A percentile compares a stretch with the other conserved stretches of the same genome.
Conservation (phyloP, 2,797 vertebrate genomes). For the Falco biarmicus region DNA sequence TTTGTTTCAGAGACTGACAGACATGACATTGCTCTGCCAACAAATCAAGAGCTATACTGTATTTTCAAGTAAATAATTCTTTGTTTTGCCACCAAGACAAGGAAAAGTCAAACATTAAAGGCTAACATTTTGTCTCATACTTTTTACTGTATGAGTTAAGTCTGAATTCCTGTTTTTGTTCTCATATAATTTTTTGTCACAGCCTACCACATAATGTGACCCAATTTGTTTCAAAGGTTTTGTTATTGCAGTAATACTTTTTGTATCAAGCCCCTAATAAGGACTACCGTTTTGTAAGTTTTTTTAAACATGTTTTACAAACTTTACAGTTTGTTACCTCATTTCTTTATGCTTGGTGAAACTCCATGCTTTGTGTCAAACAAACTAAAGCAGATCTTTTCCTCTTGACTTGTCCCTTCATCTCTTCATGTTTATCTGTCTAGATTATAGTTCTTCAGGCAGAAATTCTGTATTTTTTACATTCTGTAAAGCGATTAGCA, state of each 20-base stretch:
- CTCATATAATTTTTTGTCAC: neutral
- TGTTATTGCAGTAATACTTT: neutral
- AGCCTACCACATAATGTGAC: fast-evolving
- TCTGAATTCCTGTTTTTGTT: neutral
- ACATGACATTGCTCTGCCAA: neutral
- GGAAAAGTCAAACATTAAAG: neutral
- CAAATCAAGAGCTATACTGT: neutral
- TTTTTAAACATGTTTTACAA: neutral
- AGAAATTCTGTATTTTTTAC: neutral
- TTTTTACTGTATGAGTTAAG: neutral
- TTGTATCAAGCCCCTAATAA: neutral
- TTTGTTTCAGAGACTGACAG: neutral
- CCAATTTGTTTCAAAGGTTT: neutral
- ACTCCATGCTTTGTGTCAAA: neutral
- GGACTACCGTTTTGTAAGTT: neutral
- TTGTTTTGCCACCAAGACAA: neutral
- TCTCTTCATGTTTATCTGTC: neutral
- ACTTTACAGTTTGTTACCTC: neutral
- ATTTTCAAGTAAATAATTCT: neutral
- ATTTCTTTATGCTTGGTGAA: neutral
- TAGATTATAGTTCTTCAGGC: neutral
- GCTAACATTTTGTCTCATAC: neutral
- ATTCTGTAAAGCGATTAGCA: neutral
- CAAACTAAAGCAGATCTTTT: neutral
- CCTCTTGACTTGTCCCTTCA: neutral